These are phyloP conservation scores for Tetragonula clypearis DNA, from an alignment of 1,140 invertebrate species.

Conservation along the genomic window DNA sequence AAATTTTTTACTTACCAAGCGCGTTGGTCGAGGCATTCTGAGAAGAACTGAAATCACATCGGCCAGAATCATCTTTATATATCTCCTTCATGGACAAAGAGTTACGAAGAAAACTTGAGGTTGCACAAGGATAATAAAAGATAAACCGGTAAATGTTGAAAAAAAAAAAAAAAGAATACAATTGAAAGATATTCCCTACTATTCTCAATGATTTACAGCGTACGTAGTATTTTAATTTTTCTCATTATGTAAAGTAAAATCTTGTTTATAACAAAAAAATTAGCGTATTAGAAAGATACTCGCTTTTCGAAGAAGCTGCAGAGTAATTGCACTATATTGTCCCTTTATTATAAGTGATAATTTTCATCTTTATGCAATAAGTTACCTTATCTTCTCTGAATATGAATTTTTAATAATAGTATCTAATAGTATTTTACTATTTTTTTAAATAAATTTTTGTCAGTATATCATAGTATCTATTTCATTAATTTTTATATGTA, in stretches of 20 bases:
- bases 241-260: neutral
- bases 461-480: too few species aligned
- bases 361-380: neutral
- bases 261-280: neutral
- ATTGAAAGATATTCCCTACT: neutral
- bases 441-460: neutral
- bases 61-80: constrained; percentile 23
- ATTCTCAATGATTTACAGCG: neutral
- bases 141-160: neutral
- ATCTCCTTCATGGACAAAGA: constrained; percentile 7
- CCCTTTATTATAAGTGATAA: neutral
- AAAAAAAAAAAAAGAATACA: neutral
- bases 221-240: neutral
- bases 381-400: neutral
- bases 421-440: neutral
- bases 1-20: constrained; percentile 25
- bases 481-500: too few species aligned
- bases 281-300: neutral
- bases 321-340: neutral
- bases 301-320: neutral
- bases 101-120: neutral
- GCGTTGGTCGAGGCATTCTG: constrained; percentile 18
- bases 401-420: neutral
- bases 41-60: constrained; percentile 21
- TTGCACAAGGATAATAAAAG: neutral